Percentiles rank a stretch among this genome's conserved stretches.
phyloP scores from a whole-genome alignment of 2,797 vertebrate species.

The Scomberomorus guttatus region DNA sequence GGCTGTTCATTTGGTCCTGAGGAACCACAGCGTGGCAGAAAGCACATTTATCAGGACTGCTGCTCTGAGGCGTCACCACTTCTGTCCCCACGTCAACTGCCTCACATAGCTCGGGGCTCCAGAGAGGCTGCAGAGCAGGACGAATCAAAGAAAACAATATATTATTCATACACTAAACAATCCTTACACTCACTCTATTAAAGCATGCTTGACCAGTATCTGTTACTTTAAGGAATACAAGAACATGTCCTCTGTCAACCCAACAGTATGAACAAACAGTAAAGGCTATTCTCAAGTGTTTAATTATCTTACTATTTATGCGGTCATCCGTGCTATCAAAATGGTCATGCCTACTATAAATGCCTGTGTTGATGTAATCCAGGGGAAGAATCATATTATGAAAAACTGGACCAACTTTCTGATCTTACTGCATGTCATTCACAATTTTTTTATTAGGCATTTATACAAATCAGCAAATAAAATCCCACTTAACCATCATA shows the following conservation, averaged over 20 bases:
- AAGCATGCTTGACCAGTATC: constrained; percentile 35
- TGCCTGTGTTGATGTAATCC: constrained; percentile 28
- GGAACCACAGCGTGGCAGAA: constrained; percentile 96
- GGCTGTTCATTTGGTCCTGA: constrained; percentile 92
- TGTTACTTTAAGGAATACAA: constrained; percentile 51
- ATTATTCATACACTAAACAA: constrained; percentile 75
- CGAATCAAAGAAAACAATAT: constrained; percentile 75
- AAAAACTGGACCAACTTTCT: constrained; percentile 49
- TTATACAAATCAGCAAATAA: constrained; percentile 75
- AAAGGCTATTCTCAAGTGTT: constrained; percentile 56
- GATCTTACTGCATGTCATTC: constrained; percentile 58
- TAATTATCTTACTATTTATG: constrained; percentile 58
- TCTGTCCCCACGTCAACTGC: constrained; percentile 75
- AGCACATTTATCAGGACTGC: constrained; percentile 88
- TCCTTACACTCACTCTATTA: constrained; percentile 50
- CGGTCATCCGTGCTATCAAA: constrained; percentile 41
- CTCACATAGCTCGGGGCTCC: constrained; percentile 90
- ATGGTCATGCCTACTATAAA: constrained; percentile 27
- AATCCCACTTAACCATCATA: constrained; percentile 66
- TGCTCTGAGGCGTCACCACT: constrained; percentile 84
- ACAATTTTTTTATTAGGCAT: constrained; percentile 61
- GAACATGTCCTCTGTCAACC: constrained; percentile 31
- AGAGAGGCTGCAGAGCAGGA: constrained; percentile 88
- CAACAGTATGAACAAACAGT: constrained; percentile 27
- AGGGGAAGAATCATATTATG: constrained; percentile 22